phyloP scores from a whole-genome alignment of 1,140 invertebrate species.

The Drosophila elegans region DNA sequence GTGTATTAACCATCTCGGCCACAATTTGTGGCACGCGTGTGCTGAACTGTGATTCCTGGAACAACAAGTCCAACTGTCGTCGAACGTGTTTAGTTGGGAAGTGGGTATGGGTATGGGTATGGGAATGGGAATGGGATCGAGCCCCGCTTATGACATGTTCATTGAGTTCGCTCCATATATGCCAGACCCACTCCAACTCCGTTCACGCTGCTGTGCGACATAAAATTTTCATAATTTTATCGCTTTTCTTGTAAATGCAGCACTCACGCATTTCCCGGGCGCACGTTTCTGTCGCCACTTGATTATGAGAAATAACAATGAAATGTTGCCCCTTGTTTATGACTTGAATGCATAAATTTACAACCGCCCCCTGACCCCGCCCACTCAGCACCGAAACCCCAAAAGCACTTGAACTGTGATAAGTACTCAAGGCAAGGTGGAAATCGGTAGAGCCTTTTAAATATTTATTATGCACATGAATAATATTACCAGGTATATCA shows the following conservation, averaged over 20 bases:
- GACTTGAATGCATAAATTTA: slow-evolving; percentile 80
- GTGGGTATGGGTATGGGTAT: slow-evolving; percentile 6
- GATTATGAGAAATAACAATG: slow-evolving; percentile 75
- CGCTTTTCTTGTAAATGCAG: slow-evolving; percentile 75
- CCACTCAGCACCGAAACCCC: slow-evolving; percentile 12
- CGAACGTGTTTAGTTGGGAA: slow-evolving; percentile 64
- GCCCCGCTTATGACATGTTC: slow-evolving; percentile 74
- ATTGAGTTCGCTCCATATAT: slow-evolving; percentile 71
- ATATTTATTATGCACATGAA: slow-evolving; percentile 42
- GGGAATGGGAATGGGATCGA: slow-evolving; percentile 32
- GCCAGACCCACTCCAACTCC: slow-evolving; percentile 37
- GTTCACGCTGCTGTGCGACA: slow-evolving; percentile 33
- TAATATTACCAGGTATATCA: slow-evolving; percentile 39
- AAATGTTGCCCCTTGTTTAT: slow-evolving; percentile 61
- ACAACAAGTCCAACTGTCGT: slow-evolving; percentile 63
- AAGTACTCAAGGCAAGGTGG: slow-evolving; percentile 27
- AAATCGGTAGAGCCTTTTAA: slow-evolving; percentile 4
- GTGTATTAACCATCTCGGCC: neutral
- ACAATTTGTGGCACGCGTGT: slow-evolving; percentile 56
- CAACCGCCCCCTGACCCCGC: neutral
- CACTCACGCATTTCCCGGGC: slow-evolving; percentile 40
- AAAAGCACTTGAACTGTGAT: slow-evolving; percentile 26
- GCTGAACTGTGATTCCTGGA: slow-evolving; percentile 72
- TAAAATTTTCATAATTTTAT: slow-evolving; percentile 81
- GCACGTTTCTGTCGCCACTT: slow-evolving; percentile 61